A percentile compares a stretch with the other conserved stretches of the same genome.
Evolutionary conservation across 92 coral and sea anemone species (phyloP).

Genomic region (Paramuricea clavata): DNA sequence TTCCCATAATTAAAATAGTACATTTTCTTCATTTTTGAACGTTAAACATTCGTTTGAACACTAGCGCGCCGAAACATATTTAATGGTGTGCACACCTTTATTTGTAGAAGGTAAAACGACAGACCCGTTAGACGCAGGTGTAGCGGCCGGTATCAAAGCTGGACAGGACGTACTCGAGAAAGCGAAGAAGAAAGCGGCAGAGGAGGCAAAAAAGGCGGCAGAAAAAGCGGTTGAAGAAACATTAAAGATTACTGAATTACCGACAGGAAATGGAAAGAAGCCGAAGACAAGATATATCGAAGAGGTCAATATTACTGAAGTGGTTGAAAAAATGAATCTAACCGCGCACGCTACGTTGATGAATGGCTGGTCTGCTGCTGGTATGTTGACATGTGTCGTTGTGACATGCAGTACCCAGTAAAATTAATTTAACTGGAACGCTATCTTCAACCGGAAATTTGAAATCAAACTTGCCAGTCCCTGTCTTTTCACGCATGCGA

Average conservation of each 20-base stretch:
- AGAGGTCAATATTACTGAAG: slow-evolving; percentile 27
- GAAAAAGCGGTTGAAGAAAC: slow-evolving; percentile 42
- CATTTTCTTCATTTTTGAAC: too few species aligned
- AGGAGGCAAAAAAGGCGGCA: slow-evolving; percentile 44
- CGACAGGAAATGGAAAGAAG: slow-evolving; percentile 29
- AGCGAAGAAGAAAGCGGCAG: slow-evolving; percentile 83
- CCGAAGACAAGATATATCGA: slow-evolving; percentile 19
- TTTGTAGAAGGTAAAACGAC: slow-evolving; percentile 1
- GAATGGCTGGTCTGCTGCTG: slow-evolving; percentile 27
- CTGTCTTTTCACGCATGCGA: too few species aligned
- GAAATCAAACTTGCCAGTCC: too few species aligned
- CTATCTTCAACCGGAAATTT: too few species aligned
- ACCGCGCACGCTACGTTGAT: slow-evolving; percentile 10
- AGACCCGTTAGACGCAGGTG: slow-evolving; percentile 74
- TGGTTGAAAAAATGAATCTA: slow-evolving; percentile 15
- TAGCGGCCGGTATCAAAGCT: slow-evolving; percentile 87
- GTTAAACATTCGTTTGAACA: too few species aligned
- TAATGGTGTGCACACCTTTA: background rate
- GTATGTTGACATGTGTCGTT: too few species aligned
- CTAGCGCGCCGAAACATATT: background rate
- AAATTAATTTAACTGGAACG: too few species aligned
- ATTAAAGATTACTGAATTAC: slow-evolving; percentile 17
- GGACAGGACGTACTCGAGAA: slow-evolving; percentile 80
- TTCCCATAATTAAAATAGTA: too few species aligned
- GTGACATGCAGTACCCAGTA: too few species aligned